Base-by-base conservation (phyloP, 2,113 vertebrate genomes). In the Strix uralensis region DNA sequence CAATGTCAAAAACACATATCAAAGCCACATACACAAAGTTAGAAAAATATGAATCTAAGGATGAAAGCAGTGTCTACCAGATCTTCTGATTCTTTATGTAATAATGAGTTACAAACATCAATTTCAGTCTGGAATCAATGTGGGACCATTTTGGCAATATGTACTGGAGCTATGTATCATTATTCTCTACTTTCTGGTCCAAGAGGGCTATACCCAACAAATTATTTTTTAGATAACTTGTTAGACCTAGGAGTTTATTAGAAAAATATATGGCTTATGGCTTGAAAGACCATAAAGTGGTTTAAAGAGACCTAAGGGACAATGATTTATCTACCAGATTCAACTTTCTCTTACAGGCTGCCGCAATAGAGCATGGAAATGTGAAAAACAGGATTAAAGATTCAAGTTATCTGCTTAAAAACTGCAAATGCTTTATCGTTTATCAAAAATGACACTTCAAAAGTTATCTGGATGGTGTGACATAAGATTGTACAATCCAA, bases 261-360 rank as follows among this genome's bases (percentile, higher is more conserved):
- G 86, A 93, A 96, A 94, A 96, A 95, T 85, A 93, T 75, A 96
- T 38, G 72, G 82, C 82, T 95, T 94, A 91, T 57, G 62, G 65
- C 86, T 94, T 84, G 77, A 86, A 96, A 94, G 63, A 78, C 82
- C 67, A 93, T 95, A 93, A 96, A 96, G 80, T 51, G 59, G 75
- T 88, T 97, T 96, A 94, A 96, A 88, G 88, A 95, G 81, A 73
- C 92, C 92, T 93, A 57, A 78, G 90, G 94, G 94, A 92, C 88
- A 93, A 62, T 65, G 90, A 94, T 94, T 97, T 96, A 96, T 92
- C 94, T 92, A 63, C 86, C 75, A 88, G 90, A 93, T 81, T 92
- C 96, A 95, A 93, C 81, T 59, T 84, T 63, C 89, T 92, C 65
- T 95, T 87, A 36, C 83, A 92, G 51, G 55, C 85, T 92, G 88